Percentiles rank a stretch among this genome's conserved stretches.
These are phyloP conservation scores for Eublepharis macularius DNA, from an alignment of 2,113 vertebrate genomes.

Conservation along the genomic window DNA sequence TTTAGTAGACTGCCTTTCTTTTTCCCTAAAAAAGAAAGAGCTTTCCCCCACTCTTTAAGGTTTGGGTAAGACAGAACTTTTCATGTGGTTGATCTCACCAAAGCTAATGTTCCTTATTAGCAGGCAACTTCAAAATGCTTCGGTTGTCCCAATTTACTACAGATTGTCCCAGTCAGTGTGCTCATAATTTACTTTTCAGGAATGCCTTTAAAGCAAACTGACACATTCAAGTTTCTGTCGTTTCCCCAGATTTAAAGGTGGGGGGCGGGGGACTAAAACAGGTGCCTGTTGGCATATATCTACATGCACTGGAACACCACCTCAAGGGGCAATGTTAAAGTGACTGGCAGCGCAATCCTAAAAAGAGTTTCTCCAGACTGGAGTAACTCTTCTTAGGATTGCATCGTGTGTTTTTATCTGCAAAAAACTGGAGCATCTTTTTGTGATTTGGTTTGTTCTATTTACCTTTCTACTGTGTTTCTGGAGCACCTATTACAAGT, in stretches of 20 bases:
- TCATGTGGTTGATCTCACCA: not conserved
- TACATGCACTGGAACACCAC: too few relatives aligned
- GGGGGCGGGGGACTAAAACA: too few relatives aligned
- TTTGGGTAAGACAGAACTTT: not conserved
- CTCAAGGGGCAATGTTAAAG: too few relatives aligned
- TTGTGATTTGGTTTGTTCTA: too few relatives aligned
- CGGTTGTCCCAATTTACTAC: not conserved
- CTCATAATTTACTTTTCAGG: not conserved
- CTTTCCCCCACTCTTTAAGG: not conserved
- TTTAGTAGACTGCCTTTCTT: conserved; percentile 31
- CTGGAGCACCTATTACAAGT: not conserved
- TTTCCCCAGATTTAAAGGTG: too few relatives aligned
- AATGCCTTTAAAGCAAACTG: not conserved
- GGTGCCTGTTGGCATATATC: too few relatives aligned
- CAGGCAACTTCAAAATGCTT: not conserved
- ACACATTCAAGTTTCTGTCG: too few relatives aligned
- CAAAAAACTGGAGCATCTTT: not conserved
- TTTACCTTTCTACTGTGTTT: too few relatives aligned
- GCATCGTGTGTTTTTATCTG: too few relatives aligned
- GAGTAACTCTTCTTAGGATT: too few relatives aligned
- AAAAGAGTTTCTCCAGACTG: too few relatives aligned
- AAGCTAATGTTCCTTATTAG: not conserved
- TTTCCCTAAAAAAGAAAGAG: not conserved
- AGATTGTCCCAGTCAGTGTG: not conserved
- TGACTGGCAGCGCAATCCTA: too few relatives aligned